Base-by-base conservation (phyloP, 2,888 invertebrate genomes). In the Zygaena filipendulae region DNA sequence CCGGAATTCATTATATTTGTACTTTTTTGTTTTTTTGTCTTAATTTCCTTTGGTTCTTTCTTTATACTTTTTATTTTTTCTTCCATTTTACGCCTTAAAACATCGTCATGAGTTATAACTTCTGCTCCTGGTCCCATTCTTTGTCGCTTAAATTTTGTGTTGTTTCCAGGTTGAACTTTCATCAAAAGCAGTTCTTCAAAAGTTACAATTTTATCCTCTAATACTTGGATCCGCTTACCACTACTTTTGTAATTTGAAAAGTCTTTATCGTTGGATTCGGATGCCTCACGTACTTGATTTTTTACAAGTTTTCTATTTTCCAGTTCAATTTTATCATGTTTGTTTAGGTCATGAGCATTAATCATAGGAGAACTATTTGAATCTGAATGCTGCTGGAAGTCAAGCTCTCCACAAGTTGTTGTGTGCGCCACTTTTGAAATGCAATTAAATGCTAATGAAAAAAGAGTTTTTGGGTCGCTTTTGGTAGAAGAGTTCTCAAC, bases 91-190 rank as follows among this genome's bases (percentile, higher is more conserved):
- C 26, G 28, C 19, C 25, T 30, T 13, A 40, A 7, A 10, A 43
- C 42, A 27, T 45, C 36, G 21, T 39, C 30, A 28, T 44, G 38
- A 13, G 40, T 42, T 33, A 46, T 43, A 5, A 42, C 36, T 35
- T 44, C 39, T 6, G 43, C 39, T 21, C 42, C 40, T 29, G 37
- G 36, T 25, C 31, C 39, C 18, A 44, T 30, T 36, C 34, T 43
- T 30, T 32, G 35, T 8, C 36, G 25, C 13, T 21, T 32, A 26
- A 24, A 13, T 32, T 39, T 39, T 25, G 21, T 21, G 19, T 27
- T 35, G 13, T 32, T 31, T 21, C 41, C 39, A 26, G 30, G 10
- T 31, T 40, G 40, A 21, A 45, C 27, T 32, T 42, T 38, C 27
- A 29, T 21, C 12, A 45, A 33, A 27, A 42, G 39, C 7, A 44